Conservation (phyloP, 2,113 vertebrate genomes). For the Crocuta crocuta region DNA sequence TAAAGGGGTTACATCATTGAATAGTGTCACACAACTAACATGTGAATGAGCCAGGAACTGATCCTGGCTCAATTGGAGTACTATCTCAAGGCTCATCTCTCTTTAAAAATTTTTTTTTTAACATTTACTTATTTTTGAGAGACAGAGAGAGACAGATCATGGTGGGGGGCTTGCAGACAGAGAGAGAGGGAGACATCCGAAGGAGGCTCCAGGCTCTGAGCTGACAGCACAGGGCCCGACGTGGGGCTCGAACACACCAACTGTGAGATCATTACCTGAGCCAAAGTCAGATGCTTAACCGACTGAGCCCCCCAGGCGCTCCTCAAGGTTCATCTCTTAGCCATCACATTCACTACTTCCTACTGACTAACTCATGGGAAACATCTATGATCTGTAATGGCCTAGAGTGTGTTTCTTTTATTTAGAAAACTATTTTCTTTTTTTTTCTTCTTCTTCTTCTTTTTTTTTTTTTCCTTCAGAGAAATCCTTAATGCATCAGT, state of each 20-base stretch:
- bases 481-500: not conserved
- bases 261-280: too few relatives aligned
- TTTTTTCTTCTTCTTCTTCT: not conserved
- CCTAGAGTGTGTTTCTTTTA: not conserved
- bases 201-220: too few relatives aligned
- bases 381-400: rapidly evolving
- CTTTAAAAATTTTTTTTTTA: too few relatives aligned
- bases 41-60: not conserved
- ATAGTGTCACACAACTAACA: not conserved
- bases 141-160: too few relatives aligned
- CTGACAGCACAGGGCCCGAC: too few relatives aligned
- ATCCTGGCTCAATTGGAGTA: not conserved
- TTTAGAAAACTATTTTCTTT: not conserved
- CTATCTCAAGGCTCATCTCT: not conserved
- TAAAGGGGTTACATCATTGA: not conserved
- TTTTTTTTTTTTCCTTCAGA: not conserved
- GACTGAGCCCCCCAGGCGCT: too few relatives aligned
- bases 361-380: not conserved
- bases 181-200: too few relatives aligned
- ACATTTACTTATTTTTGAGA: too few relatives aligned
- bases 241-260: too few relatives aligned
- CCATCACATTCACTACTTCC: not conserved
- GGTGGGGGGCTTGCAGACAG: too few relatives aligned
- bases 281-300: too few relatives aligned
- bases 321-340: not conserved